Evolutionary conservation across 2,888 invertebrate genomes (phyloP).

Genomic region (Troides helena): DNA sequence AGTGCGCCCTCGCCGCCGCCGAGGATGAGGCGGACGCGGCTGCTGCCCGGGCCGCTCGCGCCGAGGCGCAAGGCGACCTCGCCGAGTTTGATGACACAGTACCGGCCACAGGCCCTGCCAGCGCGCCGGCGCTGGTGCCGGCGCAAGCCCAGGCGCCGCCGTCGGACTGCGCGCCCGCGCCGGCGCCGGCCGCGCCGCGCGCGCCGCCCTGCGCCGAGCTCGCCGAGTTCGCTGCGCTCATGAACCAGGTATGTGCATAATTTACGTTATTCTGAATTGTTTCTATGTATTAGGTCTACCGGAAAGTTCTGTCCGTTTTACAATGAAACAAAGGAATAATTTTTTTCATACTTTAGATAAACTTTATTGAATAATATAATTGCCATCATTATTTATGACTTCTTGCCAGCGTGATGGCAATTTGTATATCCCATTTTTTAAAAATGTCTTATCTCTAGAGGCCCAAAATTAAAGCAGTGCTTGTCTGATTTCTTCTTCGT

Average conservation of each 20-base stretch:
- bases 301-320: too few relatives aligned
- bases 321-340: too few relatives aligned
- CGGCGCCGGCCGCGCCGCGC: constrained; percentile 31
- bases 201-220: constrained; percentile 32
- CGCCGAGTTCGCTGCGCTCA: constrained; percentile 53
- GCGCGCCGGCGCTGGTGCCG: constrained; percentile 30
- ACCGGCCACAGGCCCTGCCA: constrained; percentile 82
- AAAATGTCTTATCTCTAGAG: too few relatives aligned
- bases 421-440: too few relatives aligned
- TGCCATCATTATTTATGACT: too few relatives aligned
- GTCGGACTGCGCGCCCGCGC: constrained; percentile 86
- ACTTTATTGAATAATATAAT: too few relatives aligned
- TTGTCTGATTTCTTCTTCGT: too few relatives aligned
- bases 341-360: too few relatives aligned
- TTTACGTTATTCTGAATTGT: too few relatives aligned
- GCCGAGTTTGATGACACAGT: constrained; percentile 98
- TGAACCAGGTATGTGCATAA: constrained; percentile 48
- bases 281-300: too few relatives aligned
- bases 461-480: too few relatives aligned
- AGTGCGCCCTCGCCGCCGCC: constrained; percentile 92
- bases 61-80: constrained; percentile 93
- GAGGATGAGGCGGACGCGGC: constrained; percentile 97
- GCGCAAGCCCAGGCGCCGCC: constrained; percentile 29
- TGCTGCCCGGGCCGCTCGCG: constrained; percentile 93
- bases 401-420: too few relatives aligned